Conservation (phyloP, 2,888 invertebrate genomes). For the Hemistola chrysoprasaria region DNA sequence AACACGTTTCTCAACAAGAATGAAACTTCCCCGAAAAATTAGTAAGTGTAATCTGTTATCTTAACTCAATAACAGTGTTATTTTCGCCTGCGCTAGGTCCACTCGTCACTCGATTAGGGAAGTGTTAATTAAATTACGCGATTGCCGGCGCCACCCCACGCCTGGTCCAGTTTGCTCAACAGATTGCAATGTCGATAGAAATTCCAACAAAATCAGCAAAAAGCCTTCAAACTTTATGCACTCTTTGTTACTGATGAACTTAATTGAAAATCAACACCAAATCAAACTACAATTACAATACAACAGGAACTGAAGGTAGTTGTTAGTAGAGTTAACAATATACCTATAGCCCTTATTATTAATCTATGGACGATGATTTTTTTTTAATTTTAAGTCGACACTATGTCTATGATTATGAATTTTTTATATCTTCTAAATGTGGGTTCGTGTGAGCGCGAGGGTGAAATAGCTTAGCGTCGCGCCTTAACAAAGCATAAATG, state of each 20-base stretch:
- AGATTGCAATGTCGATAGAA: slow-evolving; percentile 59
- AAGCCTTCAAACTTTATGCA: slow-evolving; percentile 30
- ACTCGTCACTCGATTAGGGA: slow-evolving; percentile 69
- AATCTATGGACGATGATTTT: too few species aligned
- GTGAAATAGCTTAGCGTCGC: too few species aligned
- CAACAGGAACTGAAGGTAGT: slow-evolving; percentile 6
- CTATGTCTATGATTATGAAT: too few species aligned
- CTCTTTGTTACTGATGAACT: slow-evolving; percentile 31
- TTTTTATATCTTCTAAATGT: too few species aligned
- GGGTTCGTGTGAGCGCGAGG: too few species aligned
- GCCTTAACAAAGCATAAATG: too few species aligned
- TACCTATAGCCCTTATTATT: too few species aligned
- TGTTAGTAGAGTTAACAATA: slow-evolving; percentile 4
- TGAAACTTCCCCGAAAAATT: too few species aligned
- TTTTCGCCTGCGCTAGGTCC: slow-evolving; percentile 53
- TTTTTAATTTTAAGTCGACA: too few species aligned
- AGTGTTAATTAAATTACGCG: slow-evolving; percentile 75
- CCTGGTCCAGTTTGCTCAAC: slow-evolving; percentile 58
- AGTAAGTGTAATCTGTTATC: slow-evolving; percentile 17
- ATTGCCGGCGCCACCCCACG: slow-evolving; percentile 58
- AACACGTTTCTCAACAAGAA: too few species aligned
- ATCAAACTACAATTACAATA: slow-evolving; percentile 15
- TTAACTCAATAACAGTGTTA: slow-evolving; percentile 48
- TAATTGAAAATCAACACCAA: slow-evolving; percentile 44
- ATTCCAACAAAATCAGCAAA: slow-evolving; percentile 54